Conservation (phyloP, 2,797 vertebrate genomes). For the Limnodromus scolopaceus region DNA sequence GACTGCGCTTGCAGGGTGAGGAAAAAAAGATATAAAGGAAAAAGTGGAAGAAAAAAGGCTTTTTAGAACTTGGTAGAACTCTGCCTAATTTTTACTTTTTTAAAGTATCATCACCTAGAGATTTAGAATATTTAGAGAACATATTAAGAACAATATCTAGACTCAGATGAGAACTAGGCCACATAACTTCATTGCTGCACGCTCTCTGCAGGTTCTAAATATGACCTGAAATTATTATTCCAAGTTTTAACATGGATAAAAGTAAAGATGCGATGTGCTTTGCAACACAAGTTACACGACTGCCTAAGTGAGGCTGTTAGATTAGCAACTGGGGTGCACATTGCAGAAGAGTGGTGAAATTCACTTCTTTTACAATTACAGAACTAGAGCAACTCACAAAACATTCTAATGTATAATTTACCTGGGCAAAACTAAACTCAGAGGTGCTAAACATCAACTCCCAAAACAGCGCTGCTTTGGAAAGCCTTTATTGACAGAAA, state of each 20-base stretch:
- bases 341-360: background rate
- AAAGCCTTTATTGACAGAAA: background rate
- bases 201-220: background rate
- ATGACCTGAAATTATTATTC: background rate
- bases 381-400: background rate
- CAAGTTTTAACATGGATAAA: background rate
- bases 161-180: background rate
- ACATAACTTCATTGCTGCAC: background rate
- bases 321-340: background rate
- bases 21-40: slow-evolving; percentile 14
- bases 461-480: background rate
- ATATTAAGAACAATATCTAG: background rate
- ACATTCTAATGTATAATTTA: background rate
- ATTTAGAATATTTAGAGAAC: background rate
- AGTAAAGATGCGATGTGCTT: background rate
- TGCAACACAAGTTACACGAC: background rate
- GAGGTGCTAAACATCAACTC: background rate
- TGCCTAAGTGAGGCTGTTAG: background rate
- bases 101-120: background rate
- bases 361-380: background rate
- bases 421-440: background rate
- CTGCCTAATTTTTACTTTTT: background rate
- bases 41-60: background rate
- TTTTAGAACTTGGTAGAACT: background rate
- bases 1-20: background rate